Conservation (phyloP, 2,888 invertebrate genomes). For the Limulus polyphemus region DNA sequence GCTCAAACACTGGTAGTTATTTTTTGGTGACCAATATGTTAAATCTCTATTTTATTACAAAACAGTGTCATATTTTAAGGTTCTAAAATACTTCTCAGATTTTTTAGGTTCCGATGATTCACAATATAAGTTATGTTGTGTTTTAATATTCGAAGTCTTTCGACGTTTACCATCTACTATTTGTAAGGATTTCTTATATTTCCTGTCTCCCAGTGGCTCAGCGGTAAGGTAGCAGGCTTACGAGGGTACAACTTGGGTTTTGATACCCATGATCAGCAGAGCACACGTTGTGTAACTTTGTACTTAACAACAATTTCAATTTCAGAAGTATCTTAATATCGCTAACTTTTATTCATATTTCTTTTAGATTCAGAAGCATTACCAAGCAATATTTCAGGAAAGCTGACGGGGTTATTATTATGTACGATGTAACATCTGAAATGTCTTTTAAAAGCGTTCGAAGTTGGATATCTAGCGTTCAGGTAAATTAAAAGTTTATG, state of each 20-base stretch:
- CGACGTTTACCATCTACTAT: too few species aligned
- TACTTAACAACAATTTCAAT: neutral
- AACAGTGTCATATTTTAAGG: too few species aligned
- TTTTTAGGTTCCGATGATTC: too few species aligned
- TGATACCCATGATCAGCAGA: neutral
- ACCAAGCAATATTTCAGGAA: slow-evolving; percentile 47
- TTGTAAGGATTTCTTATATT: too few species aligned
- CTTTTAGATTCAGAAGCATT: slow-evolving; percentile 42
- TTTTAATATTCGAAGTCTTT: too few species aligned
- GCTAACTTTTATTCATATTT: neutral
- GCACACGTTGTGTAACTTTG: neutral
- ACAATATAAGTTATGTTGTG: too few species aligned
- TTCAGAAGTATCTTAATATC: neutral
- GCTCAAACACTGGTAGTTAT: too few species aligned
- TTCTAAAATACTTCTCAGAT: too few species aligned
- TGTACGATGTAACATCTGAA: slow-evolving; percentile 45
- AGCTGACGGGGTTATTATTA: slow-evolving; percentile 44
- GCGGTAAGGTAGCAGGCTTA: too few species aligned
- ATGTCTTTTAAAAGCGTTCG: slow-evolving; percentile 41
- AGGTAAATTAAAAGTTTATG: slow-evolving; percentile 28
- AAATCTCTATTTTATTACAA: too few species aligned
- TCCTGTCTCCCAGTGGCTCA: too few species aligned
- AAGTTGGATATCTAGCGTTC: slow-evolving; percentile 41
- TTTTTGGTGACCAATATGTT: too few species aligned
- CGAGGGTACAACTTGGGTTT: neutral